Conservation (phyloP, 2,113 vertebrate genomes). For the Butorides virescens region DNA sequence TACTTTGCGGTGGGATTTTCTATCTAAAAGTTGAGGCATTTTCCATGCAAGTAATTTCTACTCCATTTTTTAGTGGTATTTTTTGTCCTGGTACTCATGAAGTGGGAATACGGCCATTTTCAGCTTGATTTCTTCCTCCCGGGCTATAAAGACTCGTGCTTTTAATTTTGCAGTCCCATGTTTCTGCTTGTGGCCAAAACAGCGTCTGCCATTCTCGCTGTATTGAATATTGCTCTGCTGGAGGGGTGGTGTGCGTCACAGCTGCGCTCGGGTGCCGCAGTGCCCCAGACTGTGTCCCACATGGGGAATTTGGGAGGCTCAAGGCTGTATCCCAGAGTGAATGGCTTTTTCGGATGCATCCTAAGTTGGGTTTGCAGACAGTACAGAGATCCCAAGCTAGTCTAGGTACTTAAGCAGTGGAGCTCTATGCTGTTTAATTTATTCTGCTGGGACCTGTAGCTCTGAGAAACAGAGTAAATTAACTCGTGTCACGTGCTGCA, state of each 20-base stretch:
- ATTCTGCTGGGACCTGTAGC: background rate
- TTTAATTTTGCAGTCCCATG: background rate
- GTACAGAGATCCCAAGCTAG: background rate
- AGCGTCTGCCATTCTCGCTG: accelerated
- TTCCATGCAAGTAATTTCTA: accelerated
- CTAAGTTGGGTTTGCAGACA: background rate
- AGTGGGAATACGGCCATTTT: background rate
- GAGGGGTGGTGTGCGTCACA: background rate
- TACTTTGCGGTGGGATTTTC: background rate
- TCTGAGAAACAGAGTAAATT: background rate
- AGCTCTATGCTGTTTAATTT: background rate
- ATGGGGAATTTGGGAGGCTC: accelerated
- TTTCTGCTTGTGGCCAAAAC: background rate
- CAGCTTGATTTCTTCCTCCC: background rate
- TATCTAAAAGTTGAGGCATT: accelerated
- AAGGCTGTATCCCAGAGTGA: background rate
- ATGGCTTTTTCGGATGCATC: accelerated
- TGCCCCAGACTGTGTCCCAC: no score
- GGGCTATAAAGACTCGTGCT: background rate
- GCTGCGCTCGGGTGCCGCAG: accelerated
- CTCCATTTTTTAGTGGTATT: background rate
- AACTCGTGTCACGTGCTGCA: background rate
- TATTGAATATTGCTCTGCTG: background rate
- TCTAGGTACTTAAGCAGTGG: background rate
- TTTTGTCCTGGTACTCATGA: accelerated